Evolutionary conservation across 2,888 invertebrate species (phyloP), one percentile per base, ranked within the genome.

Genomic region (Caenorhabditis auriculariae): DNA sequence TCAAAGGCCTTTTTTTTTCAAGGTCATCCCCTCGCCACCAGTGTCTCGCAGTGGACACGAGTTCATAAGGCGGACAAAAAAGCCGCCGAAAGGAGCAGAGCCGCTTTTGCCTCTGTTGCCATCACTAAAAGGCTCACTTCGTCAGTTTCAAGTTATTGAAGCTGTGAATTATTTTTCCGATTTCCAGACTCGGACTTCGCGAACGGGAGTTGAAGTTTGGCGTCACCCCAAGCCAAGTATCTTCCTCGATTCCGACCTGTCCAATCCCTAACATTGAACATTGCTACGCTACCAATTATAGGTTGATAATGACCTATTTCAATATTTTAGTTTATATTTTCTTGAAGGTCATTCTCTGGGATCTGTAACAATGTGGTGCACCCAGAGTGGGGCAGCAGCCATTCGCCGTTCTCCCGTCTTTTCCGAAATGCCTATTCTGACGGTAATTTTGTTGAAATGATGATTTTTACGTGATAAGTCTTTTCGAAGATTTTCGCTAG

Each of bases 311-410:
- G 35, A 15, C 17, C 21, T 39, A 39, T 15, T 7, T 39, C 39
- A 5, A 7, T 19, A 39, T 39, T 39, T 15, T 5, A 39, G 19
- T 39, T 39, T 15, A 44, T 41, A 47, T 45, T 41, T 42, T 49
- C 35, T 51, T 76, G 49, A 56, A 69, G 75, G 53, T 69, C 70
- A 9, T 71, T 71, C 54, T 69, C 71, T 38, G 77, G 77, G 15
- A 64, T 73, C 32, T 82, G 82, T 68, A 82, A 82, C 69, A 82
- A 82, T 51, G 78, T 81, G 21, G 70, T 68, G 12, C 68, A 74
- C 32, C 79, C 81, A 0, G 71, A 75, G 42, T 73, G 75, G 74
- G 82, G 82, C 42, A 65, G 78, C 7, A 59, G 75, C 15, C 78
- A 74, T 53, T 69, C 79, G 19, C 76, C 82, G 5, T 59, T 82